Conservation (phyloP, 2,113 vertebrate species). For the Saccopteryx bilineata region DNA sequence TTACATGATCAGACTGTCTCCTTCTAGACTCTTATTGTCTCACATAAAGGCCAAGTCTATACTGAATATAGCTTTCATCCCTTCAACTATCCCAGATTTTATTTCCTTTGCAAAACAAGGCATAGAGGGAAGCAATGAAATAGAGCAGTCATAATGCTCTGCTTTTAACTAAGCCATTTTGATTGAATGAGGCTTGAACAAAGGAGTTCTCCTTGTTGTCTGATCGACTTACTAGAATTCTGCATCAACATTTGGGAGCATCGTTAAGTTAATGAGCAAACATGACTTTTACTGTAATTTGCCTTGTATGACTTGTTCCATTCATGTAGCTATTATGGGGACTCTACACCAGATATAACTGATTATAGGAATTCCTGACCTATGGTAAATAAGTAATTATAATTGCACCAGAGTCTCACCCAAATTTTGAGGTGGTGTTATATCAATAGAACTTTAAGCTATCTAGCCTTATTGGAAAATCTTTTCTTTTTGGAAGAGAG, state of each 20-base stretch:
- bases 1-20: not conserved
- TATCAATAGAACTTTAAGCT: not conserved
- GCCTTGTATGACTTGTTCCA: not conserved
- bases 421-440: not conserved
- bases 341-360: not conserved
- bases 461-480: not conserved
- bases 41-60: not conserved
- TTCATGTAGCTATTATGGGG: not conserved
- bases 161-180: not conserved
- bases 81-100: not conserved
- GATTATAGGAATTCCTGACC: not conserved
- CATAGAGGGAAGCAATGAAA: not conserved
- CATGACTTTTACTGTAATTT: not conserved
- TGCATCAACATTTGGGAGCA: not conserved
- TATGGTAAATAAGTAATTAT: not conserved
- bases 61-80: not conserved
- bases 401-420: not conserved
- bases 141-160: not conserved
- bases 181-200: not conserved
- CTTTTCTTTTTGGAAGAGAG: not conserved
- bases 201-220: not conserved
- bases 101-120: not conserved
- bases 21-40: not conserved
- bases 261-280: not conserved
- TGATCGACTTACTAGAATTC: not conserved